Evolutionary conservation across 2,113 vertebrate genomes (phyloP).

Genomic region (Rhabdornis inornatus): DNA sequence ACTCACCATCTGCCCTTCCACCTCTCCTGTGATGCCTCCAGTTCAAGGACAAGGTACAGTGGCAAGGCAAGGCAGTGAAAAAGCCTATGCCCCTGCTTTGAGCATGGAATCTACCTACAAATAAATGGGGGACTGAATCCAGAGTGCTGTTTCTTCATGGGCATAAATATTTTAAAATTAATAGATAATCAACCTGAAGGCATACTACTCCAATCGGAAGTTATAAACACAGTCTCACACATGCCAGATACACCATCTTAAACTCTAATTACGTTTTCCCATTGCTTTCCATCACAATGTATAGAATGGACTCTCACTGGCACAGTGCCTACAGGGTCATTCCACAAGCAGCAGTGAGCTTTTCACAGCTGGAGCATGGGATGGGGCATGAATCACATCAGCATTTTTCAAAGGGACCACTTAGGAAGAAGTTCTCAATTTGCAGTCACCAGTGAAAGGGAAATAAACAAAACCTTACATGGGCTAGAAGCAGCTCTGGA

Average conservation of each 20-base stretch:
- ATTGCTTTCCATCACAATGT: background rate
- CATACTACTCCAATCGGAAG: background rate
- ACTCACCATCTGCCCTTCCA: background rate
- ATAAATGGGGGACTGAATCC: background rate
- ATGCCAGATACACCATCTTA: background rate
- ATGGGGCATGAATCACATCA: background rate
- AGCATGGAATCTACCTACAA: background rate
- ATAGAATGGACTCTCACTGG: background rate
- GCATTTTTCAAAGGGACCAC: background rate
- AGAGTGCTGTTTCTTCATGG: background rate
- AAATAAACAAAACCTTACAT: background rate
- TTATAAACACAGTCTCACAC: background rate
- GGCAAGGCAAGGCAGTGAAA: background rate
- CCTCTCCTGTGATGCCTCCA: background rate
- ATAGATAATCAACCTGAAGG: background rate
- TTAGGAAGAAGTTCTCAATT: background rate
- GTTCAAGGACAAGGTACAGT: background rate
- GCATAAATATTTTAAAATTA: background rate
- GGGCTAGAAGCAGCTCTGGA: background rate
- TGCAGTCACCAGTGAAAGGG: background rate
- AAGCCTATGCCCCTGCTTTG: rapidly evolving
- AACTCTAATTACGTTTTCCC: background rate
- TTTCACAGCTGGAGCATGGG: background rate
- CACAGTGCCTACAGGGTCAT: background rate
- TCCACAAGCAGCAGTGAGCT: background rate